Percentiles rank a stretch among this genome's conserved stretches.
Evolutionary conservation across 2,113 vertebrate genomes (phyloP).

Genomic region (Turnix velox): DNA sequence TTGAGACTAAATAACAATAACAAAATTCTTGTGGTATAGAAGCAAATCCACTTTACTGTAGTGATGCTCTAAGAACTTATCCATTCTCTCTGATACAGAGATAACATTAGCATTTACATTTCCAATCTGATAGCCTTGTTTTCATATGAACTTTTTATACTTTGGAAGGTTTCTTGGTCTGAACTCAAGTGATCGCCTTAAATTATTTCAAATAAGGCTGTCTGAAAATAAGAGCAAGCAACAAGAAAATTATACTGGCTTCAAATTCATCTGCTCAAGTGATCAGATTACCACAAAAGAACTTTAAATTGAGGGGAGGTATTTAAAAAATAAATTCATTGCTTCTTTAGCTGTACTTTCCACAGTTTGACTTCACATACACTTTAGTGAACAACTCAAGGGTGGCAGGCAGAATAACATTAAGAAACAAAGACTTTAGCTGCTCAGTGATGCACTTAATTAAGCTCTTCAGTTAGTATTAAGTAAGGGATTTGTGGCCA

Average conservation of each 20-base stretch:
- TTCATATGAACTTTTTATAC: neutral
- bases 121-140: neutral
- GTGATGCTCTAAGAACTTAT: neutral
- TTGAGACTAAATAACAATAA: neutral
- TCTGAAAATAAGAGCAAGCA: neutral
- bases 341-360: neutral
- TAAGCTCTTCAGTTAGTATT: neutral
- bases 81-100: neutral
- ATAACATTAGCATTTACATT: constrained; percentile 3
- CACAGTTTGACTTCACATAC: neutral
- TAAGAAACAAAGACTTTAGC: neutral
- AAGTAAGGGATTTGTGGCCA: neutral
- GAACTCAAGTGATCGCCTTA: neutral
- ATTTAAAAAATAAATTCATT: neutral
- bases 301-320: neutral
- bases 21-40: neutral
- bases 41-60: neutral
- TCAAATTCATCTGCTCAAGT: neutral
- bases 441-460: neutral
- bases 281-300: neutral
- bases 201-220: neutral
- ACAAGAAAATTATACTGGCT: neutral
- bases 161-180: neutral
- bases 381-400: neutral
- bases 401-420: neutral